Evolutionary conservation across 1,140 invertebrate genomes (phyloP), one percentile per base, ranked within the genome.

Genomic region (Sipha flava): DNA sequence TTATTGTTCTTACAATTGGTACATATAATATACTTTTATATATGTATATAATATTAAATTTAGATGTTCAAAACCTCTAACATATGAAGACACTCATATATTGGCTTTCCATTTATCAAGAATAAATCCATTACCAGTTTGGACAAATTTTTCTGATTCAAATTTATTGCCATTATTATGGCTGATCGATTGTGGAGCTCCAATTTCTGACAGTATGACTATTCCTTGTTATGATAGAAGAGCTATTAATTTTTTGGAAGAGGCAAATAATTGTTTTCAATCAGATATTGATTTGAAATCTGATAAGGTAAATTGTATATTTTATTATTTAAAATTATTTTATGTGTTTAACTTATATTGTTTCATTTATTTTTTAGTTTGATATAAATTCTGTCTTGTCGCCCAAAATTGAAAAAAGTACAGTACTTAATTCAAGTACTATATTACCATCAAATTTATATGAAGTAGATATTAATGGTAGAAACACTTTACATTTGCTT

Each of bases 401-500:
- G 0, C 66, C 66, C 18, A 70, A 47, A 31, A 29, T 1, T 70
- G 66, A 70, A n/a, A 45, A n/a, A 29, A 70, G 29, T 29, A 1
- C 21, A 16, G 37, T 45, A 5, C 1, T 21, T 68, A 45, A 66
- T 43, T 66, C 23, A 57, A 59, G 26, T 77, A 40, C 49, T n/a
- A 23, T 21, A 49, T 68, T 68, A 80, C n/a, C 40, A 1, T 21
- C 62, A 37, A 70, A 80, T 68, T 16, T 80, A n/a, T 49, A 70
- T 70, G 79, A 68, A 54, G 18, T 43, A n/a, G 79, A 80, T 57
- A 47, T 49, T 5, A 80, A 70, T 80, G 79, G 79, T 14, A 80
- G 66, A 43, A 80, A 49, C 43, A 23, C 92, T 45, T 87, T 94
- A 43, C 92, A 94, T 84, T 91, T 90, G 66, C 87, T 92, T n/a